Evolutionary conservation across 2,113 vertebrate species (phyloP).

Genomic region (Myrmophylax atrothorax): DNA sequence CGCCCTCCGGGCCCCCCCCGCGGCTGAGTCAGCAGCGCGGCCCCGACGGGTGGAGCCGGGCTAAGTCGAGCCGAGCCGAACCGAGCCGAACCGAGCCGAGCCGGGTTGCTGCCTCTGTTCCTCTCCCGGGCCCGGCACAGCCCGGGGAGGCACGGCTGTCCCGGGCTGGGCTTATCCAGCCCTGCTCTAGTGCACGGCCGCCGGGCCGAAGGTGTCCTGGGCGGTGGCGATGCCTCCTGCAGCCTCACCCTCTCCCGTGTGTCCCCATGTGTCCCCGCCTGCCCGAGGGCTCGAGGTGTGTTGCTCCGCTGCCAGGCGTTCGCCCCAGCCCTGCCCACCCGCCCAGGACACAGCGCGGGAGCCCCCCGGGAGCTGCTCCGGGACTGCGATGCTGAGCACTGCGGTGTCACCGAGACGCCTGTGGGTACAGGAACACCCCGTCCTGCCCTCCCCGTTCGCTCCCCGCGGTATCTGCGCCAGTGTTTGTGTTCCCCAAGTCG

Average conservation of each 20-base stretch:
- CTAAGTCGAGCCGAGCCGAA: background rate
- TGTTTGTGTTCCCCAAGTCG: background rate
- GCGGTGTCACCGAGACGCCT: fast-evolving
- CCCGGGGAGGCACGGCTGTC: background rate
- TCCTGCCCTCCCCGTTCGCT: background rate
- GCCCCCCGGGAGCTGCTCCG: background rate
- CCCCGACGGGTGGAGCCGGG: background rate
- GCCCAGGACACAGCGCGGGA: background rate
- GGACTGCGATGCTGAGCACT: background rate
- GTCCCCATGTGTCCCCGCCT: background rate
- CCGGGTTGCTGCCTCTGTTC: background rate
- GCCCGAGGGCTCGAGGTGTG: background rate
- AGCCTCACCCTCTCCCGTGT: background rate
- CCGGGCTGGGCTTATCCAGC: fast-evolving
- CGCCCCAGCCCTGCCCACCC: background rate
- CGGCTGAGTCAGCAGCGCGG: constrained; percentile 15
- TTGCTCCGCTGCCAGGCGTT: fast-evolving
- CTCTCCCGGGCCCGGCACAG: no score
- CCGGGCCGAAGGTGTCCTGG: background rate
- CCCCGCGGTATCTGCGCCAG: background rate
- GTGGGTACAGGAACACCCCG: fast-evolving
- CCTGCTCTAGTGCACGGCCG: background rate
- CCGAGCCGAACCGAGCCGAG: fast-evolving
- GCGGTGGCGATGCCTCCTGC: background rate
- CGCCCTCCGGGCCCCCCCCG: background rate